phyloP scores from a whole-genome alignment of 2,113 vertebrate genomes.

The Pelodiscus sinensis region DNA sequence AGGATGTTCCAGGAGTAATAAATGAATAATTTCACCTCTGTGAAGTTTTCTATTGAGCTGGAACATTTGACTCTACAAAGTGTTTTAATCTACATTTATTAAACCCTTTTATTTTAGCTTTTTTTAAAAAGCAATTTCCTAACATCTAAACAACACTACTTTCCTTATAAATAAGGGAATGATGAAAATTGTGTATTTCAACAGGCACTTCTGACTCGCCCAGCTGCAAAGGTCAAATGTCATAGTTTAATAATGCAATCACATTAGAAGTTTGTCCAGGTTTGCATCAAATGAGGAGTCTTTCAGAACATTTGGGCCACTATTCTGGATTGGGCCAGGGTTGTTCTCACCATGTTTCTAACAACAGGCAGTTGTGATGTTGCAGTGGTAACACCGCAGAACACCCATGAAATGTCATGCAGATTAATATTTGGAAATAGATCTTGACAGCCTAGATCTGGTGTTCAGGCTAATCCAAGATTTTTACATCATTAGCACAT shows the following conservation, averaged over 20 bases:
- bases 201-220: not conserved
- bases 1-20: not conserved
- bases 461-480: not conserved
- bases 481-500: not conserved
- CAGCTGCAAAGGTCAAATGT: not conserved
- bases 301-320: not conserved
- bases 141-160: not conserved
- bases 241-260: not conserved
- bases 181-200: not conserved
- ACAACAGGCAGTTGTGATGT: not conserved
- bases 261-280: not conserved
- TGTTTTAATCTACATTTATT: slow-evolving; percentile 26
- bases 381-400: not conserved
- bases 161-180: not conserved
- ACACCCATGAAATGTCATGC: not conserved
- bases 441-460: not conserved
- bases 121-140: not conserved
- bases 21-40: not conserved
- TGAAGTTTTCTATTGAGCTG: not conserved
- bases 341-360: not conserved
- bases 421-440: not conserved
- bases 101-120: not conserved
- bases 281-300: not conserved
- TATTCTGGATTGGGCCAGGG: not conserved
- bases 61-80: slow-evolving; percentile 17